Evolutionary conservation across 1,140 invertebrate genomes (phyloP), one percentile per base, ranked within the genome.

Genomic region (Camponotus vicinus): DNA sequence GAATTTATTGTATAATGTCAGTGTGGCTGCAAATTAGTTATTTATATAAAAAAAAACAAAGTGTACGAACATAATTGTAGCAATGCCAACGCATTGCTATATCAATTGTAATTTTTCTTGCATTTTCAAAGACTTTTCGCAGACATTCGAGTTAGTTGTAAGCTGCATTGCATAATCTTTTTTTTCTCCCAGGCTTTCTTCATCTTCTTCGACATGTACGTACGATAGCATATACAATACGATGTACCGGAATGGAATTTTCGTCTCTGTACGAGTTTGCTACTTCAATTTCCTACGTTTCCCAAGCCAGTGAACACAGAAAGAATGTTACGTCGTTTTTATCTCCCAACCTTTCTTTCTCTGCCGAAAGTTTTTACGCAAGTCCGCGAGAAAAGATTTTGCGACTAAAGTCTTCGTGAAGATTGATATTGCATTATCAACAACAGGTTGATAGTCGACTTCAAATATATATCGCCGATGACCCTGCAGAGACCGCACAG

Each of bases 271-370:
- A 71, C 59, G 71, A 77, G 82, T 85, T 85, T 80, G 79, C 71
- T 67, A 77, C 77, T 91, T 90, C 86, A 92, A 92, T 92, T 91
- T 91, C 87, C 87, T 88, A 86, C 52, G 75, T 90, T 92, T 89
- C 82, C 63, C 87, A 80, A 85, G 80, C 37, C 78, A 71, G n/a
- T 78, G 87, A 63, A 59, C 78, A 82, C 61, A 57, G 82, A 80
- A 80, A 69, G 89, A 91, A 78, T 85, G 69, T 82, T 85, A 70
- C 78, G 75, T 11, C 52, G 5, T 57, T 77, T 52, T 85, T 77
- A 59, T 55, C 49, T 15, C 69, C 18, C 55, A 52, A 73, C 27
- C 52, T 85, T 78, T 67, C 32, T 79, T 83, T 78, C 45, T 49
- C 15, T 40, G 9, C 9, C 21, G 59, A 59, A 66, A 86, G 55